Evolutionary conservation across 2,888 invertebrate species (phyloP), one percentile per base, ranked within the genome.

Genomic region (Ptychoptera contaminata): DNA sequence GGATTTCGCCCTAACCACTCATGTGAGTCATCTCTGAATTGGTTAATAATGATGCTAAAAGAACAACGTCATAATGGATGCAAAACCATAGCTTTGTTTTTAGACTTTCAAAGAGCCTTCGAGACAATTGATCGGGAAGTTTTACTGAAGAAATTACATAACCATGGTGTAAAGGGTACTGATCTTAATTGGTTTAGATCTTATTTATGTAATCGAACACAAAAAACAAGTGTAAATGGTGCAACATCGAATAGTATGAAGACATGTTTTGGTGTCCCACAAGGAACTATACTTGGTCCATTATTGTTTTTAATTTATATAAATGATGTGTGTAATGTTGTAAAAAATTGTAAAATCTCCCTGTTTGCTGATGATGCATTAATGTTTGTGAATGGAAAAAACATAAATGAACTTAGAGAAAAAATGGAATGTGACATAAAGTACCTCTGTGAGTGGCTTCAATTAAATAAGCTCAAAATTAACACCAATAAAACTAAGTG

Each of bases 81-180:
- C 11, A 36, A 35, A 16, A 36, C 36, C 34, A 14, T 43, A 14
- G 36, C 36, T 23, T 1, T 43, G 35, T 43, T 36, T 43, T 43
- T 43, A 23, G 43, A 43, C 16, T 43, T 43, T 35, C 36, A 43
- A 36, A 43, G 43, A 43, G 36, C 36, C 8, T 43, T 36, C 12
- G 43, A 43, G 16, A 43, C 43, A 2, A 36, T 43, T 36, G 36
- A 37, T 31, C 4, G 37, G 5, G 9, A 12, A 11, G 30, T 7
- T 29, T 37, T 37, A 37, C 11, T 38, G 12, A 38, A 37, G 14
- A 43, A 43, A 38, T 31, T 43, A 2, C 2, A 12, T 12, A 36
- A 36, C 2, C 8, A 36, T 36, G n/a, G n/a, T n/a, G n/a, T n/a
- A n/a, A n/a, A n/a, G n/a, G n/a, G n/a, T n/a, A n/a, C n/a, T n/a